Percentiles rank a stretch among this genome's conserved stretches.
phyloP scores from a whole-genome alignment of 1,140 invertebrate genomes.

The Ptiloglossa arizonensis region DNA sequence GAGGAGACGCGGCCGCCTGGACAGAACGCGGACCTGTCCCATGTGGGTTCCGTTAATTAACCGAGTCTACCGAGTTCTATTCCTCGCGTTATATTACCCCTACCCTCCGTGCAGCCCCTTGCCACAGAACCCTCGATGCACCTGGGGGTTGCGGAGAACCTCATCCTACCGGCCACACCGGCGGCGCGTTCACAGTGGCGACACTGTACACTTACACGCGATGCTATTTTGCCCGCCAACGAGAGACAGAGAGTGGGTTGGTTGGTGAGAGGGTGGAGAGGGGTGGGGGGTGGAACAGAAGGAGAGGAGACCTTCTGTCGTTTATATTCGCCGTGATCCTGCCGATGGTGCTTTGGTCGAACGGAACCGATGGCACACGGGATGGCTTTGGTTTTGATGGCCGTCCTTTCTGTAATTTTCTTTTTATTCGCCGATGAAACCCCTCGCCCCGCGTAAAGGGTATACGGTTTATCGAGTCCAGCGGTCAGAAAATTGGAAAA shows the following conservation, averaged over 20 bases:
- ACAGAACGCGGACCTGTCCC: constrained; percentile 62
- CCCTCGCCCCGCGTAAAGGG: no score
- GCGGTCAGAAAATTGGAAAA: no score
- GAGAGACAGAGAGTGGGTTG: no score
- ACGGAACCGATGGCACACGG: background rate
- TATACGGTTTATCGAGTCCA: no score
- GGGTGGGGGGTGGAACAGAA: no score
- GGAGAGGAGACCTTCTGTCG: background rate
- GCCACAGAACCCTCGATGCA: constrained; percentile 52
- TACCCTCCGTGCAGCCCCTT: constrained; percentile 7
- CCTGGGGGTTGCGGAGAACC: constrained; percentile 48
- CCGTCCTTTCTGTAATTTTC: background rate
- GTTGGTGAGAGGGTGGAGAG: no score
- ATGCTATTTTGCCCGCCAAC: constrained; percentile 40
- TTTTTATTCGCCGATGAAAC: no score
- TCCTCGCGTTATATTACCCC: constrained; percentile 67
- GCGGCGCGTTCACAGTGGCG: constrained; percentile 1
- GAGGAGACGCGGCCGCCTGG: constrained; percentile 39
- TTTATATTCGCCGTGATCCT: background rate
- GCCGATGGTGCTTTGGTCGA: background rate
- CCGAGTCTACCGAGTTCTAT: constrained; percentile 71
- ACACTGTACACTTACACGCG: constrained; percentile 45
- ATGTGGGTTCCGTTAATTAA: constrained; percentile 75
- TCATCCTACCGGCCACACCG: background rate
- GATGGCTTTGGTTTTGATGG: background rate